Conservation (phyloP, 2,113 vertebrate genomes). For the Caloenas nicobarica region DNA sequence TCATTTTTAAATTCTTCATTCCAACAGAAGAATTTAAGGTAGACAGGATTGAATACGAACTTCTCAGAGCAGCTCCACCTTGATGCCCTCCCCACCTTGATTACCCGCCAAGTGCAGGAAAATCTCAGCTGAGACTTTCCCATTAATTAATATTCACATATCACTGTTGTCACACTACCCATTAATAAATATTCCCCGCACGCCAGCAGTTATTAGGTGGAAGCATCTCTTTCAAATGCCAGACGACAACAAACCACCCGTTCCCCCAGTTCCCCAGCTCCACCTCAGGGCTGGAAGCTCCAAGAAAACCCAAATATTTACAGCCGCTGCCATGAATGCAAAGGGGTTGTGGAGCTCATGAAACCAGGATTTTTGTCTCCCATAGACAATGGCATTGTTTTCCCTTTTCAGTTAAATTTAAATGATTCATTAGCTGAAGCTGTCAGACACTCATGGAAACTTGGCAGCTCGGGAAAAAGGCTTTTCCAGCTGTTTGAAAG, state of each 20-base stretch:
- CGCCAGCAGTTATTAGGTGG: accelerated
- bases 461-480: not conserved
- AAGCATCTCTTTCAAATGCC: not conserved
- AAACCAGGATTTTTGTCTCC: not conserved
- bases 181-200: accelerated
- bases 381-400: conserved; percentile 26
- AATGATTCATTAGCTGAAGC: not conserved
- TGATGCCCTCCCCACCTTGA: accelerated
- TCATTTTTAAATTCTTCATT: not conserved
- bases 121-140: not conserved
- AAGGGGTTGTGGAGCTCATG: not conserved
- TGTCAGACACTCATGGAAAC: conserved; percentile 3
- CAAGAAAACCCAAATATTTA: not conserved
- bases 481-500: conserved; percentile 37
- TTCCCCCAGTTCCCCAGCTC: not conserved
- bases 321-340: not conserved
- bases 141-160: not conserved
- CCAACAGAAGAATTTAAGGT: not conserved
- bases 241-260: not conserved
- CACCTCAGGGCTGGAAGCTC: not conserved
- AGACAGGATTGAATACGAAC: accelerated
- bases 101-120: not conserved
- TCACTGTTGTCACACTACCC: accelerated
- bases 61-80: not conserved
- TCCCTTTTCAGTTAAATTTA: not conserved